Base-by-base conservation (phyloP, 1,140 invertebrate genomes). In the Nephila pilipes region DNA sequence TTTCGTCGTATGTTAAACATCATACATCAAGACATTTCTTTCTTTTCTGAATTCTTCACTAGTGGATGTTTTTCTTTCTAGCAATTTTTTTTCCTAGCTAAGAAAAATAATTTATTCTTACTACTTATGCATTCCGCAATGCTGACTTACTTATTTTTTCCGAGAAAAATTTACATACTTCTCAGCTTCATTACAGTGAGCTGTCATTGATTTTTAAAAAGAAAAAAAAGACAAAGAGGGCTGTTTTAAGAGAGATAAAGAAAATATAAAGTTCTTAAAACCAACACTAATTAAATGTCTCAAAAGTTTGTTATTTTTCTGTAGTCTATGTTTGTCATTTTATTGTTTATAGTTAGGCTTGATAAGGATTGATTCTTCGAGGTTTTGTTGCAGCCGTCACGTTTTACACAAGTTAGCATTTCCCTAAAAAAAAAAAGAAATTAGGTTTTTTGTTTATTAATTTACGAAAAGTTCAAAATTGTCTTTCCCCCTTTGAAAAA, bases 221-320 rank as follows among this genome's bases (percentile, higher is more conserved):
- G 65, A 0, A 46, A 75, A 75, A 75, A 29, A 36, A 3, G 2
- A 29, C 22, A 65, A 75, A 16, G 29, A 75, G 12, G 14, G 58
- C 22, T 60, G 20, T 16, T 20, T 60, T 20, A 60, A 18, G 18
- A 60, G 4, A 16, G 5, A n/a, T 69, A 16, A 18, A 4, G 32
- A 75, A 69, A 75, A 75, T 36, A 69, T 25, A 32, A 32, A 29
- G 69, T 75, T 36, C 29, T 75, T 29, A 75, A 75, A 75, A 75
- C 32, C 65, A 75, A 75, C 29, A 75, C 29, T 75, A 75, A 75
- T 32, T 75, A 75, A 75, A 75, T 32, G 29, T 32, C 22, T 32
- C 69, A 36, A 29, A 29, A 29, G 16, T 75, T 65, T 25, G 6
- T 3, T n/a, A 63, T 65, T 65, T 65, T 65, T 65, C 10, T 65